Conservation (phyloP, 2,113 vertebrate species). For the Chiloscyllium plagiosum region DNA sequence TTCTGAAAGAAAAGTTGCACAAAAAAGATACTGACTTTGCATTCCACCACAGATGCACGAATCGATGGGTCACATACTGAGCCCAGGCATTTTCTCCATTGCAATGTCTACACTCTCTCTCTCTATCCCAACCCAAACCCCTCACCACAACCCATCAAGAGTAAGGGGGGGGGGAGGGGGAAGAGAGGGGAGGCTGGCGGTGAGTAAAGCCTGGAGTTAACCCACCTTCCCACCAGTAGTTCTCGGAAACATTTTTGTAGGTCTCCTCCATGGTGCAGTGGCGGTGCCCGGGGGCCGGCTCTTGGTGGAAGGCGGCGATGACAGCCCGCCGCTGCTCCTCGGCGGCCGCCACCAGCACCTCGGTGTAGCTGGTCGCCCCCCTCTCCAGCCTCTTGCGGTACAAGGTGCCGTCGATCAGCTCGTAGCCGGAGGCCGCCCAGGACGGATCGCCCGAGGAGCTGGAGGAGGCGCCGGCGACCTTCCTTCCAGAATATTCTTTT, state of each 20-base stretch:
- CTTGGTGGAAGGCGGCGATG: constrained; percentile 57
- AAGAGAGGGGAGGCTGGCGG: not conserved
- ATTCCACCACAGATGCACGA: too few relatives aligned
- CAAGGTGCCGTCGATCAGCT: constrained; percentile 59
- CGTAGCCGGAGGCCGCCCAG: constrained; percentile 52
- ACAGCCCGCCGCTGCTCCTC: constrained; percentile 57
- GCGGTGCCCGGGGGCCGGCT: constrained; percentile 46
- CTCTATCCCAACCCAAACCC: too few relatives aligned
- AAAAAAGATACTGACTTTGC: too few relatives aligned
- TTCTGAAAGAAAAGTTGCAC: not conserved
- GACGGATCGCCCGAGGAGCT: constrained; percentile 35
- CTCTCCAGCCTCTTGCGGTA: constrained; percentile 67
- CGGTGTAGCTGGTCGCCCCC: constrained; percentile 63
- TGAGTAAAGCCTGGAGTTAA: not conserved
- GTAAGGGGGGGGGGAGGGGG: not conserved
- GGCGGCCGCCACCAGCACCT: constrained; percentile 51
- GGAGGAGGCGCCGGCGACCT: constrained; percentile 41
- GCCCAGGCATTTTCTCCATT: not conserved
- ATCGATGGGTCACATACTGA: not conserved
- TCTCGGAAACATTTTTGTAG: constrained; percentile 65
- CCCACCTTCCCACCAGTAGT: constrained; percentile 74
- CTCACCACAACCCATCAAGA: too few relatives aligned
- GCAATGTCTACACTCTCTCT: too few relatives aligned
- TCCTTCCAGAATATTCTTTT: constrained; percentile 36
- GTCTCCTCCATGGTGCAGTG: constrained; percentile 68